Evolutionary conservation across 2,797 vertebrate species (phyloP).

Genomic region (Falco naumanni): DNA sequence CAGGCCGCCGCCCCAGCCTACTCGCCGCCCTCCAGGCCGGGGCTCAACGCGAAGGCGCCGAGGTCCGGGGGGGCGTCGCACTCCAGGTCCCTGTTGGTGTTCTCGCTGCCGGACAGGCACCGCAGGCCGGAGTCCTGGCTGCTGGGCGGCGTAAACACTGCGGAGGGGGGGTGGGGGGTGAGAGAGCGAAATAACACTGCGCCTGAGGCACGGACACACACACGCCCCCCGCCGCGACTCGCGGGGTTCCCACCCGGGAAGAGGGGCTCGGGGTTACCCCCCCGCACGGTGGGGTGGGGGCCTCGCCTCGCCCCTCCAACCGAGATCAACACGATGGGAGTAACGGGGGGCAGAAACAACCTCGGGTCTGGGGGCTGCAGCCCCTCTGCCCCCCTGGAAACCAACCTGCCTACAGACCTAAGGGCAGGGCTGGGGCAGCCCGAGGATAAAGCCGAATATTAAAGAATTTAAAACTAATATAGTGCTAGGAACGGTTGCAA

Average conservation of each 20-base stretch:
- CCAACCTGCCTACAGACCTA: not conserved
- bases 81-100: conserved; percentile 80
- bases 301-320: not conserved
- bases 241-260: accelerated
- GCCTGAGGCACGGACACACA: not conserved
- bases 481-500: conserved; percentile 69
- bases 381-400: not conserved
- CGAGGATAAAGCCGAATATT: conserved; percentile 35
- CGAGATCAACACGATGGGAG: accelerated
- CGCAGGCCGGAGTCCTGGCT: conserved; percentile 83
- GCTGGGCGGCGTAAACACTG: conserved; percentile 84
- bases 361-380: not conserved
- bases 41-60: conserved; percentile 77
- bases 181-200: not conserved
- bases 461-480: conserved; percentile 57
- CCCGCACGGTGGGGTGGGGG: not conserved
- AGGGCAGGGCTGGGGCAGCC: not conserved
- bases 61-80: conserved; percentile 78
- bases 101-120: conserved; percentile 83
- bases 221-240: accelerated
- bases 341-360: not conserved
- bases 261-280: not conserved
- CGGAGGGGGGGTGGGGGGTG: not conserved
- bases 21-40: conserved; percentile 76
- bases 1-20: conserved; percentile 57